A percentile compares a stretch with the other conserved stretches of the same genome.
Evolutionary conservation across 1,140 invertebrate genomes (phyloP).

Genomic region (Microplitis demolitor): DNA sequence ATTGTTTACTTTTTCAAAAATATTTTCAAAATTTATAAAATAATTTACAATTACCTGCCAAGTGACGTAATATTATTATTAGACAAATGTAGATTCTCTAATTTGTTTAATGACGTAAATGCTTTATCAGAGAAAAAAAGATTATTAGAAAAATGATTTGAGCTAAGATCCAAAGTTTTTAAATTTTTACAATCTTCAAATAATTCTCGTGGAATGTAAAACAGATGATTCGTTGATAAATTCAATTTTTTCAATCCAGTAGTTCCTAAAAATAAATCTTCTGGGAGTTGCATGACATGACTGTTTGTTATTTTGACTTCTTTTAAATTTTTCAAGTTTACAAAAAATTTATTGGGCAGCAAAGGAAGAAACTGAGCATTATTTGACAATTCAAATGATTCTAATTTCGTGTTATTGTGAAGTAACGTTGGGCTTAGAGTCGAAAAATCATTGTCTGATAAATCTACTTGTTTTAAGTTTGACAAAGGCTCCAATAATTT

Average conservation of each 20-base stretch:
- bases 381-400: too few relatives aligned
- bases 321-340: too few relatives aligned
- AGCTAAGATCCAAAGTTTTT: conserved; percentile 61
- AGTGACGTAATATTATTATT: conserved; percentile 33
- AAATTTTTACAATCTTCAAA: conserved; percentile 67
- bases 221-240: conserved; percentile 65
- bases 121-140: conserved; percentile 59
- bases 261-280: conserved; percentile 65
- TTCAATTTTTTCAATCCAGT: conserved; percentile 62
- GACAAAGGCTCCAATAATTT: too few relatives aligned
- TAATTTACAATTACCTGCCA: conserved; percentile 13
- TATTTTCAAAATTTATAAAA: not conserved
- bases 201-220: conserved; percentile 62
- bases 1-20: not conserved
- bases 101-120: conserved; percentile 59
- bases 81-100: conserved; percentile 59
- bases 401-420: too few relatives aligned
- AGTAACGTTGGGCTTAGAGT: too few relatives aligned
- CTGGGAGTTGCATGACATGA: conserved; percentile 51
- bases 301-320: too few relatives aligned
- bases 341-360: too few relatives aligned
- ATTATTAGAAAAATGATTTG: conserved; percentile 59
- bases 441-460: too few relatives aligned
- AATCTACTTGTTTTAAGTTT: too few relatives aligned
- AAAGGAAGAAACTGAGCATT: too few relatives aligned